phyloP scores from a whole-genome alignment of 2,797 vertebrate species.

The Falco biarmicus region DNA sequence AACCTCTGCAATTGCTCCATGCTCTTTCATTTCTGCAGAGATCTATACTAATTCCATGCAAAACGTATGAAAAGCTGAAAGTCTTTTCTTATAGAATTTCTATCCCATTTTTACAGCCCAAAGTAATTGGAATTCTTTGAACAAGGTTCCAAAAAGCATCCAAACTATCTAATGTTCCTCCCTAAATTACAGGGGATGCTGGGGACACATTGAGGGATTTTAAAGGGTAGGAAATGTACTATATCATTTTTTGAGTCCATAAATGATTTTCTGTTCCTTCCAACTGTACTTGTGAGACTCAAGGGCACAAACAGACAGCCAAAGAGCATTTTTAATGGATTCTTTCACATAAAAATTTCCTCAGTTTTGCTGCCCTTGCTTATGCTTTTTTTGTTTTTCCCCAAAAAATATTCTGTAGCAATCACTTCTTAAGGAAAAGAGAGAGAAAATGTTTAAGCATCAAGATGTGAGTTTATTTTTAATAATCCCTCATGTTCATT shows the following conservation, averaged over 20 bases:
- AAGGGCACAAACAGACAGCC: constrained; percentile 36
- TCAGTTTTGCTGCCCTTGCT: not conserved
- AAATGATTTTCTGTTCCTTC: constrained; percentile 14
- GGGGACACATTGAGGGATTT: constrained; percentile 50
- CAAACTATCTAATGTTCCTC: constrained; percentile 49
- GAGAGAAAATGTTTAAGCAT: not conserved
- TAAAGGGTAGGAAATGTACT: constrained; percentile 48
- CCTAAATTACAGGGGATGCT: constrained; percentile 4
- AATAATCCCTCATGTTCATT: not conserved
- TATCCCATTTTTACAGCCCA: not conserved
- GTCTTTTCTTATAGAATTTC: not conserved
- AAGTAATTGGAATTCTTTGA: constrained; percentile 17
- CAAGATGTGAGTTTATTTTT: constrained; percentile 31
- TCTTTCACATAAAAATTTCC: not conserved
- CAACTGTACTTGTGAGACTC: constrained; percentile 19
- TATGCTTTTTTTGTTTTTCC: rapidly evolving
- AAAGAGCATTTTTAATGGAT: constrained; percentile 20
- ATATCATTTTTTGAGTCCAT: constrained; percentile 44
- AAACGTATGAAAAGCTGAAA: not conserved
- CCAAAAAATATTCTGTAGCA: rapidly evolving
- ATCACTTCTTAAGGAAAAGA: not conserved
- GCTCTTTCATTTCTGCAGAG: not conserved
- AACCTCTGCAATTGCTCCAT: not conserved
- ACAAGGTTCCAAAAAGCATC: constrained; percentile 24
- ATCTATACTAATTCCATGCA: not conserved